These are phyloP conservation scores for Phyllotreta cruciferae DNA, from an alignment of 2,888 invertebrate genomes.

Conservation along the genomic window DNA sequence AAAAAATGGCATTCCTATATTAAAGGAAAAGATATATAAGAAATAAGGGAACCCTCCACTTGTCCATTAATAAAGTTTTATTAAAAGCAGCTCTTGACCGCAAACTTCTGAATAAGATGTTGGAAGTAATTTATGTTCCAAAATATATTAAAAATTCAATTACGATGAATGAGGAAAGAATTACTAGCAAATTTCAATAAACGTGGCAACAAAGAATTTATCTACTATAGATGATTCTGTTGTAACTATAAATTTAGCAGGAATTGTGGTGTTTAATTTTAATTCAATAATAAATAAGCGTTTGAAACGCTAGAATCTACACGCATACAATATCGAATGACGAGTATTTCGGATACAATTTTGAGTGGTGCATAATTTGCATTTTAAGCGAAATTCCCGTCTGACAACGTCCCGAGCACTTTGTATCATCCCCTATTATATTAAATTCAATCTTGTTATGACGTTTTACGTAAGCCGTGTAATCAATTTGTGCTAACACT, in stretches of 20 bases:
- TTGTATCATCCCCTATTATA: constrained; percentile 30
- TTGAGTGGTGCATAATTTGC: constrained; percentile 35
- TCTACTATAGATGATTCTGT: too few relatives aligned
- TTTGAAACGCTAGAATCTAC: constrained; percentile 1
- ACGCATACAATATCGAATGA: constrained; percentile 29
- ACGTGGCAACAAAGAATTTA: too few relatives aligned
- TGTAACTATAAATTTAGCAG: too few relatives aligned
- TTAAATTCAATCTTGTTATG: constrained; percentile 37
- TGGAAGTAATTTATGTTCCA: constrained; percentile 9
- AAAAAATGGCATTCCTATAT: constrained; percentile 26
- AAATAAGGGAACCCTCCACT: constrained; percentile 4
- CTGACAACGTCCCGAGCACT: constrained; percentile 29
- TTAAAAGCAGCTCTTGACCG: constrained; percentile 17
- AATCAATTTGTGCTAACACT: constrained; percentile 30
- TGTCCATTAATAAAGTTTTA: constrained; percentile 25
- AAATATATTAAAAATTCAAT: neutral
- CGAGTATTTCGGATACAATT: constrained; percentile 33
- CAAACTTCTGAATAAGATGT: constrained; percentile 6
- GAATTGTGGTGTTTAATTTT: too few relatives aligned
- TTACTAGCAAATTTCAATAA: too few relatives aligned
- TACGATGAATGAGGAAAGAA: too few relatives aligned
- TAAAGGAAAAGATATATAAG: constrained; percentile 20
- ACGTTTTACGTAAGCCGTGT: constrained; percentile 31
- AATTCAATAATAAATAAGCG: neutral
- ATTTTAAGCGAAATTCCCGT: constrained; percentile 34